Conservation (phyloP, 2,113 vertebrate species). For the Tiliqua scincoides region DNA sequence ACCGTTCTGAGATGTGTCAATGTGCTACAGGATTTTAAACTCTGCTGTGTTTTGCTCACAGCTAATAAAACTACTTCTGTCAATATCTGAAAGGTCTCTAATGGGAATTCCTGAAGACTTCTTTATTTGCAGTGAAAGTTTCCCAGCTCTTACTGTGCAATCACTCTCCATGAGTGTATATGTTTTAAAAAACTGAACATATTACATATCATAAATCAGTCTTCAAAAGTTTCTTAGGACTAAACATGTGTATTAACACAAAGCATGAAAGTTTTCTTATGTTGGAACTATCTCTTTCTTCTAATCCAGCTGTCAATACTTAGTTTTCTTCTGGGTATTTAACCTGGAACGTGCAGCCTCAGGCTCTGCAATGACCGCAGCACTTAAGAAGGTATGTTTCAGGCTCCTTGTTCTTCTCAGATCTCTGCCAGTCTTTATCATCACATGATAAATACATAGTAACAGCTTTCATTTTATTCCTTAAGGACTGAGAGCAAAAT, state of each 20-base stretch:
- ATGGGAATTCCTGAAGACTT: neutral
- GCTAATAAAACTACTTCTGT: neutral
- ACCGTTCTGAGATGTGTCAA: neutral
- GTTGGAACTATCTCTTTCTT: neutral
- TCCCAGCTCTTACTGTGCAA: neutral
- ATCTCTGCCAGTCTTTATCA: neutral
- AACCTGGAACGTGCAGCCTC: neutral
- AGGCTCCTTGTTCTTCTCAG: neutral
- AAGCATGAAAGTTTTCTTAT: neutral
- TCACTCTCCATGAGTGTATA: neutral
- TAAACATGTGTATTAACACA: neutral
- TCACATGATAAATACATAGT: neutral
- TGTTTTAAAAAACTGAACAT: neutral
- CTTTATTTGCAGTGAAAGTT: neutral
- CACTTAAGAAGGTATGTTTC: neutral
- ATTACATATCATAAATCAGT: neutral
- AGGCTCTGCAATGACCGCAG: neutral
- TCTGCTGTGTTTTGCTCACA: neutral
- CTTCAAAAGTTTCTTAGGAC: neutral
- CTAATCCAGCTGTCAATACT: neutral
- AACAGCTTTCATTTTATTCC: neutral
- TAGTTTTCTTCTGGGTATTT: neutral
- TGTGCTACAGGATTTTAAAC: neutral
- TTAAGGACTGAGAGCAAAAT: neutral
- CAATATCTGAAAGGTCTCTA: neutral